Conservation (phyloP, 1,140 invertebrate genomes). For the Solenopsis fugax region DNA sequence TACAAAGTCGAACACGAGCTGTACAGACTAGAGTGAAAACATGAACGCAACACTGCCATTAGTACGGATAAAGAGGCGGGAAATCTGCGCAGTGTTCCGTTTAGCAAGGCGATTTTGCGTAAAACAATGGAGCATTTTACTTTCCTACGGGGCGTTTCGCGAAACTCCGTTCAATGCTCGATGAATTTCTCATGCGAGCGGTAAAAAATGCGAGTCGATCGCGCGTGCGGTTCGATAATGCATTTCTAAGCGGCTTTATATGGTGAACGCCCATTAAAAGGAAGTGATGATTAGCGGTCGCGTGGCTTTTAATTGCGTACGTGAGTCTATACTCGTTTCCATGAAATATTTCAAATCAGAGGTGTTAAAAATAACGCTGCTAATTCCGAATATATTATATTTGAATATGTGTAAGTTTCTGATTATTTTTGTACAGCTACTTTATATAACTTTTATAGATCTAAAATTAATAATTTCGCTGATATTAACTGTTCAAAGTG, state of each 20-base stretch:
- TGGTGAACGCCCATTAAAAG: not conserved
- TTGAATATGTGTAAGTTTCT: not conserved
- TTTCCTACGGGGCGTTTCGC: not conserved
- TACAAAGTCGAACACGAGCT: not conserved
- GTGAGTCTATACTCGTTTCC: not conserved
- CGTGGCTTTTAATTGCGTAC: conserved; percentile 23
- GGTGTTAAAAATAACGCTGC: not conserved
- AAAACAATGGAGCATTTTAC: conserved; percentile 50
- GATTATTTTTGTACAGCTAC: not conserved
- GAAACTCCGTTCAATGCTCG: conserved; percentile 5
- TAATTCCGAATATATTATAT: not conserved
- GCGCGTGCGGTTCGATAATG: conserved; percentile 6
- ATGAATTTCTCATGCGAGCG: conserved; percentile 39
- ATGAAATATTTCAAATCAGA: not conserved
- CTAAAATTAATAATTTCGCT: conserved; percentile 14
- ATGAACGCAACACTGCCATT: conserved; percentile 22
- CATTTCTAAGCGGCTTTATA: conserved; percentile 35
- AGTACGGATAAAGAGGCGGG: conserved; percentile 35
- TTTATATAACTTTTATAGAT: not conserved
- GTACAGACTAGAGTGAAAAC: not conserved
- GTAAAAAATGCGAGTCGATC: conserved; percentile 28
- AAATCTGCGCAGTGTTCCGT: conserved; percentile 25
- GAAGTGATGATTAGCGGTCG: conserved; percentile 17
- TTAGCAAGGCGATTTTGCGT: conserved; percentile 19
- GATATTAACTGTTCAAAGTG: not conserved